Base-by-base conservation (phyloP, 1,140 invertebrate species). In the Pogonognathellus flavescens region DNA sequence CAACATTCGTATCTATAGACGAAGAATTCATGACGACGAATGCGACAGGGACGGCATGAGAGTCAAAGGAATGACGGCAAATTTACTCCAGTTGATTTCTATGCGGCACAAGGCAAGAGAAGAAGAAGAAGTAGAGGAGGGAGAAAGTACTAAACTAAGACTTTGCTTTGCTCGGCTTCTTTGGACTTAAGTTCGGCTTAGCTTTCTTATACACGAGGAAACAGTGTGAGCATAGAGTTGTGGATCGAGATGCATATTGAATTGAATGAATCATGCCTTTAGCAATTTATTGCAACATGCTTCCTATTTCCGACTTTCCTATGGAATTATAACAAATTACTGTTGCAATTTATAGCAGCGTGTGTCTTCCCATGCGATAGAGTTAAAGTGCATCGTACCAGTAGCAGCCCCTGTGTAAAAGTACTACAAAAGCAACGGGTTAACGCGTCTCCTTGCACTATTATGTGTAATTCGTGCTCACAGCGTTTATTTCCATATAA, bases 251-350 rank as follows among this genome's bases (percentile, higher is more conserved):
- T 76, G 16, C 70, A 50, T 76, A 76, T 76, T 50, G 70, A 76
- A 50, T 76, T 76, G 70, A 76, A 76, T 76, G 70, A 76, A 76
- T 76, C 70, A 76, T 76, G 70, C 70, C 70, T 14, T 76, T 76
- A 76, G 70, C 70, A 76, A 76, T 76, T 76, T 76, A 76, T 76
- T 76, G 70, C 70, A 76, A 76, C 70, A 76, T 76, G 70, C 70
- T 76, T 76, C 70, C 70, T 66, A 76, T 76, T 76, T 76, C 70
- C 70, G 70, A 76, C 70, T 49, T 22, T 20, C 70, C 41, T 49
- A 76, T 49, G 70, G 25, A 76, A 31, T 72, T 49, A 16, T 50
- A 76, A 76, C 70, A 76, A 76, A 76, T 76, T 50, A 76, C 70
- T 76, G n/a, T n/a, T 14, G n/a, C 53, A 57, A 57, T 57, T 57